phyloP scores from a whole-genome alignment of 23 tunicate species.

The Ciona savignyi region DNA sequence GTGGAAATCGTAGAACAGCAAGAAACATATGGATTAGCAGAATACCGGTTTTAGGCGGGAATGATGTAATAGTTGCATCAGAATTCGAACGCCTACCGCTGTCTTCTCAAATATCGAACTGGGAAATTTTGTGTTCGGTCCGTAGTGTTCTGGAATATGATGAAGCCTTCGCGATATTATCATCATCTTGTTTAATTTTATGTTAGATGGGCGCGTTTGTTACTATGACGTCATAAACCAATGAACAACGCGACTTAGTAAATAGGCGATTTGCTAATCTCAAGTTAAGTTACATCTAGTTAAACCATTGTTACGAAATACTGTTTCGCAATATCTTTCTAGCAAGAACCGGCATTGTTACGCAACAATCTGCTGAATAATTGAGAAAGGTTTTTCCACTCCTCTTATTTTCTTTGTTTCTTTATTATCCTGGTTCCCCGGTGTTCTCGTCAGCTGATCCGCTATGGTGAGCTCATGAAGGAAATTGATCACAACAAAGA shows the following conservation, averaged over 20 bases:
- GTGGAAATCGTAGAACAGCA: too few relatives aligned
- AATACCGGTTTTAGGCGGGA: too few relatives aligned
- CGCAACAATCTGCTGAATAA: conserved; percentile 2
- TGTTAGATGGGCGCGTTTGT: background rate
- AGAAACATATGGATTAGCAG: too few relatives aligned
- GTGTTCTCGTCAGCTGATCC: conserved; percentile 34
- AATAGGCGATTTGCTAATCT: too few relatives aligned
- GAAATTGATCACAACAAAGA: background rate
- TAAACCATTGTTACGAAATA: too few relatives aligned
- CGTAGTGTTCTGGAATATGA: too few relatives aligned
- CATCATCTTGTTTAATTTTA: too few relatives aligned
- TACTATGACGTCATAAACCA: background rate
- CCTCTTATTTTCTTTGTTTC: conserved; percentile 7
- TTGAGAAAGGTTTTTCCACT: conserved; percentile 1
- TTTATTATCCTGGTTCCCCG: conserved; percentile 13
- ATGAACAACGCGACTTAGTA: background rate
- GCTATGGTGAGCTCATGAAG: background rate
- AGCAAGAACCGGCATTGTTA: background rate
- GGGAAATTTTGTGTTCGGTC: too few relatives aligned
- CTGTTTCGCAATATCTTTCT: background rate
- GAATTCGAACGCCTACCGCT: too few relatives aligned
- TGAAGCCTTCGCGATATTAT: too few relatives aligned
- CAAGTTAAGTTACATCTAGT: too few relatives aligned
- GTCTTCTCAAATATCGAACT: too few relatives aligned
- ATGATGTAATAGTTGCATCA: background rate